A percentile compares a stretch with the other conserved stretches of the same genome.
Evolutionary conservation across 1,140 invertebrate species (phyloP).

Genomic region (Chelonus insularis): DNA sequence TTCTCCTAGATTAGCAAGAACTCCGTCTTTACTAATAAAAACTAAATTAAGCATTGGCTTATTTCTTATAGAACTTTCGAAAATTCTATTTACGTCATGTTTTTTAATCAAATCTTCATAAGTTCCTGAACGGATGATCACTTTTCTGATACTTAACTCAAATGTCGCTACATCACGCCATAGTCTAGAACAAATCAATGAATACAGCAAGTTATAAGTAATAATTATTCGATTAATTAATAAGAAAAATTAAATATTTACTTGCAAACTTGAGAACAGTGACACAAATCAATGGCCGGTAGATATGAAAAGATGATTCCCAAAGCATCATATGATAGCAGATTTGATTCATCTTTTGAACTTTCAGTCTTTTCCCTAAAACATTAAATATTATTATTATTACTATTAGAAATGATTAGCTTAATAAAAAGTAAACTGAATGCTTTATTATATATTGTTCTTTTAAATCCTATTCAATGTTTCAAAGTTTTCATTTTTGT

Average conservation of each 20-base stretch:
- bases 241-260: conserved; percentile 30
- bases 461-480: no score
- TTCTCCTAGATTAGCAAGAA: neutral
- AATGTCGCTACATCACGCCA: conserved; percentile 44
- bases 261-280: conserved; percentile 47
- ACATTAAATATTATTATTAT: no score
- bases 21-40: conserved; percentile 25
- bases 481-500: no score
- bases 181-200: conserved; percentile 33
- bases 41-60: conserved; percentile 42
- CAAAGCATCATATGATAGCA: conserved; percentile 50
- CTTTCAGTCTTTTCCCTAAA: neutral
- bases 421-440: no score
- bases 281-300: conserved; percentile 41
- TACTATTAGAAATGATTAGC: no score
- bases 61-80: conserved; percentile 35
- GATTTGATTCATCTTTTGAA: neutral
- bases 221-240: neutral
- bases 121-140: conserved; percentile 20
- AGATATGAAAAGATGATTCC: conserved; percentile 49
- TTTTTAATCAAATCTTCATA: conserved; percentile 20
- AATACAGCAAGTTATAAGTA: conserved; percentile 13
- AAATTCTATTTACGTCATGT: neutral
- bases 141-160: conserved; percentile 34
- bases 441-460: no score